Conservation (phyloP, 1,140 invertebrate species). For the Bombus pyrosoma region DNA sequence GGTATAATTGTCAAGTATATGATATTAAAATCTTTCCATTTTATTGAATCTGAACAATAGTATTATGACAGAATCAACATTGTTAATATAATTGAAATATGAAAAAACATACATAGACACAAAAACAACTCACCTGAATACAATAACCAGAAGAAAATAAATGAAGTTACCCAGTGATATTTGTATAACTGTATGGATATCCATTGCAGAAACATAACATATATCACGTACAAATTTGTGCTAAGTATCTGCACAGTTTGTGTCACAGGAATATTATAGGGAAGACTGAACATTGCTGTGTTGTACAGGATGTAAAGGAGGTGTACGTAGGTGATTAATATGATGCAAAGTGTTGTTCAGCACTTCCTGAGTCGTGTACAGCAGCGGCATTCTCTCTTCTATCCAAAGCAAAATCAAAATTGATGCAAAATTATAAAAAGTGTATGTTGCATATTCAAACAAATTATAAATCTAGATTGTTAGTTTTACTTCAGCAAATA, state of each 20-base stretch:
- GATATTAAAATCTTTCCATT: background rate
- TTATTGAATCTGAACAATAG: background rate
- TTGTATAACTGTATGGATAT: constrained; percentile 66
- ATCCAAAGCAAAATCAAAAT: constrained; percentile 74
- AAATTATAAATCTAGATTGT: constrained; percentile 46
- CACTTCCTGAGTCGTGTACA: constrained; percentile 81
- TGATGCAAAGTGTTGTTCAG: constrained; percentile 81
- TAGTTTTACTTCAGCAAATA: constrained; percentile 2
- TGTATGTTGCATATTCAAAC: constrained; percentile 46
- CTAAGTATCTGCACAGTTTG: constrained; percentile 56
- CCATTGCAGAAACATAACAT: constrained; percentile 64
- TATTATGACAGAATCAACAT: background rate
- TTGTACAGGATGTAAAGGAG: constrained; percentile 75
- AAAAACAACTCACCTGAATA: constrained; percentile 76
- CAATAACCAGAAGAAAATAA: constrained; percentile 77
- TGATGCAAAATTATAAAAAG: constrained; percentile 75
- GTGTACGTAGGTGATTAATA: constrained; percentile 76
- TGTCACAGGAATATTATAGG: constrained; percentile 61
- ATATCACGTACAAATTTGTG: constrained; percentile 61
- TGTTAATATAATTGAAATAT: background rate
- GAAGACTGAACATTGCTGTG: constrained; percentile 76
- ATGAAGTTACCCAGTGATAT: constrained; percentile 74
- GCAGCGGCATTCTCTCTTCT: constrained; percentile 82
- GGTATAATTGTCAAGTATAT: no score
- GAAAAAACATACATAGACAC: constrained; percentile 27